phyloP scores from a whole-genome alignment of 2,113 vertebrate species.

The Triplophysa dalaica region DNA sequence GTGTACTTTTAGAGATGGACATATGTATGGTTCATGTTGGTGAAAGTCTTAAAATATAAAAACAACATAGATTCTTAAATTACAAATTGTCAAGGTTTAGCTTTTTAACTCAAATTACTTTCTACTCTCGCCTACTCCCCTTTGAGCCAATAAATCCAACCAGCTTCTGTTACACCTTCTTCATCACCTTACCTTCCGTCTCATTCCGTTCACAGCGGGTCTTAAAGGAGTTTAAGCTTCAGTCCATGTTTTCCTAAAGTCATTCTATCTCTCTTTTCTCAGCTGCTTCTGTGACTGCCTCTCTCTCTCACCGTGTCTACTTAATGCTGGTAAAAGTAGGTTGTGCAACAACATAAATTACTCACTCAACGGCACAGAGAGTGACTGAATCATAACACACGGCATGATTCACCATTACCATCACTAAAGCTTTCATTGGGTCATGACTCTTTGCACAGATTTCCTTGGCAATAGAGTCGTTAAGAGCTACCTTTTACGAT shows the following conservation, averaged over 20 bases:
- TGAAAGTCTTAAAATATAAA: constrained; percentile 6
- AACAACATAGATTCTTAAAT: neutral
- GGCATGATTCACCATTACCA: constrained; percentile 16
- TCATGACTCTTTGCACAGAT: neutral
- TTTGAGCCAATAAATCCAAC: neutral
- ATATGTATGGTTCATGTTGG: neutral
- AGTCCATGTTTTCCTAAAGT: neutral
- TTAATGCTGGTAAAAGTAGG: constrained; percentile 27
- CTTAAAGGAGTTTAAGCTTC: constrained; percentile 27
- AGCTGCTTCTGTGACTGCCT: neutral
- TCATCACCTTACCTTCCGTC: constrained; percentile 5
- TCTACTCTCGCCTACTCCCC: neutral
- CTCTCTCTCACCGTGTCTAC: constrained; percentile 30
- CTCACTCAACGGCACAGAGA: neutral
- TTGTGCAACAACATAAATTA: constrained; percentile 44
- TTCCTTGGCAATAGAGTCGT: neutral
- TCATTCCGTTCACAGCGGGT: neutral
- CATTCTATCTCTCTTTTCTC: neutral
- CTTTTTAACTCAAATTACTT: constrained; percentile 11
- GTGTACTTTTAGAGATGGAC: constrained; percentile 21
- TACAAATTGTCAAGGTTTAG: constrained; percentile 49
- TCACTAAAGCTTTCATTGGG: neutral
- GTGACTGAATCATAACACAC: constrained; percentile 23
- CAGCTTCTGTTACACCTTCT: constrained; percentile 16
- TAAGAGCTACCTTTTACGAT: neutral